Base-by-base conservation (phyloP, 1,140 invertebrate species). In the Drosophila eugracilis region DNA sequence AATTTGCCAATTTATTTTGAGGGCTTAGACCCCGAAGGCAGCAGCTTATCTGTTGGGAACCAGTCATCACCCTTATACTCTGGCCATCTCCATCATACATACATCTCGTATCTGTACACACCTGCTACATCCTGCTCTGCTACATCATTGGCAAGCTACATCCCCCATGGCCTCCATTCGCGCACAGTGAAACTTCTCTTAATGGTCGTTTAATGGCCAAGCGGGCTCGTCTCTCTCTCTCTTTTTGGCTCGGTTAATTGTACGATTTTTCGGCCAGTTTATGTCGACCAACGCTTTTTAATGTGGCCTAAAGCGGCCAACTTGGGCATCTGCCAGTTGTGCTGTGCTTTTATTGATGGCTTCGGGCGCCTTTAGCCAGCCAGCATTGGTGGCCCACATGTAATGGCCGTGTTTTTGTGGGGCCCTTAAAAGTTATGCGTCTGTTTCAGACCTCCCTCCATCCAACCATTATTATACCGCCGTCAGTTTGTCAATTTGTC, bases 201-300 rank as follows among this genome's bases (percentile, higher is more conserved):
- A 74, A 85, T 86, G 81, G 47, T 36, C 55, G 45, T 85, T 85
- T 85, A 86, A 85, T 85, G 69, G 76, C 62, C 62, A 57, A 54
- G 34, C 66, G 58, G 53, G 73, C 52, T 62, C 73, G n/a, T n/a
- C n/a, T n/a, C n/a, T n/a, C n/a, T n/a, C n/a, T n/a, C n/a, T n/a
- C n/a, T n/a, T 62, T n/a, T 10, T 45, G 59, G 72, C 58, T 58
- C 63, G 70, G 81, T 85, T 85, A 85, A 85, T 85, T 85, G 84
- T 85, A 44, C 74, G 77, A 81, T 80, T 86, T 81, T 86, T 81
- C n/a, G 83, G 63, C 58, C 66, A 78, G 78, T 75, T 85, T 86
- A 86, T 86, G 65, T 80, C 26, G 37, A 19, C 63, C 78, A 75
- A 62, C 69, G 72, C 62, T 85, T 85, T 85, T 85, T 77, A 85